A percentile compares a stretch with the other conserved stretches of the same genome.
Conservation (phyloP, 2,113 vertebrate species). For the Aspiorhynchus laticeps region DNA sequence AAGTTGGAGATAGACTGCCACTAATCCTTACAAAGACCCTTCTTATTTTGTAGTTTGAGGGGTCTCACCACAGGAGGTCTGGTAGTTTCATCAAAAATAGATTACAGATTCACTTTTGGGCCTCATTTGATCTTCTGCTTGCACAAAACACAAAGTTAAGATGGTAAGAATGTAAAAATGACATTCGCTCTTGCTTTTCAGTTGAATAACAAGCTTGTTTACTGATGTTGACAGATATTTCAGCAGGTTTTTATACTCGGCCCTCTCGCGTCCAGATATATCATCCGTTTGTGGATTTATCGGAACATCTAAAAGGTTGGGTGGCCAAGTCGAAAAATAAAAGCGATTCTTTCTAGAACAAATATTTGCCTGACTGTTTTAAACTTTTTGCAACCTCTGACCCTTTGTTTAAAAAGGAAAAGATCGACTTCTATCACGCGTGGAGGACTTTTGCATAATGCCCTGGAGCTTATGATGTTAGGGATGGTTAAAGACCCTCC, state of each 20-base stretch:
- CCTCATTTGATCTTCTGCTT: slow-evolving; percentile 37
- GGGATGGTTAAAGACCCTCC: slow-evolving; percentile 57
- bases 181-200: neutral
- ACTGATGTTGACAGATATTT: neutral
- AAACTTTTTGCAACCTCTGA: slow-evolving; percentile 9
- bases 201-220: neutral
- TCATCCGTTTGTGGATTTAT: neutral
- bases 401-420: slow-evolving; percentile 1
- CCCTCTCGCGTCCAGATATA: neutral
- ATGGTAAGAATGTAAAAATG: neutral
- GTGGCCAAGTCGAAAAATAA: neutral
- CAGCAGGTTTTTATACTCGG: neutral
- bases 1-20: slow-evolving; percentile 25
- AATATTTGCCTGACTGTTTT: neutral
- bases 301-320: neutral
- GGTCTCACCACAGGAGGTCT: slow-evolving; percentile 43
- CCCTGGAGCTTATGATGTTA: slow-evolving; percentile 49
- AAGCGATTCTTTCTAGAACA: neutral
- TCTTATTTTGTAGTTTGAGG: slow-evolving; percentile 21
- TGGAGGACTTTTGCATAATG: slow-evolving; percentile 37
- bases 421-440: neutral
- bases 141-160: neutral
- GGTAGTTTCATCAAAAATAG: slow-evolving; percentile 53
- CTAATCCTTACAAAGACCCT: slow-evolving; percentile 43
- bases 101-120: slow-evolving; percentile 39